These are phyloP conservation scores for Hassar affinis DNA, from an alignment of 2,113 vertebrate species.

Conservation along the genomic window DNA sequence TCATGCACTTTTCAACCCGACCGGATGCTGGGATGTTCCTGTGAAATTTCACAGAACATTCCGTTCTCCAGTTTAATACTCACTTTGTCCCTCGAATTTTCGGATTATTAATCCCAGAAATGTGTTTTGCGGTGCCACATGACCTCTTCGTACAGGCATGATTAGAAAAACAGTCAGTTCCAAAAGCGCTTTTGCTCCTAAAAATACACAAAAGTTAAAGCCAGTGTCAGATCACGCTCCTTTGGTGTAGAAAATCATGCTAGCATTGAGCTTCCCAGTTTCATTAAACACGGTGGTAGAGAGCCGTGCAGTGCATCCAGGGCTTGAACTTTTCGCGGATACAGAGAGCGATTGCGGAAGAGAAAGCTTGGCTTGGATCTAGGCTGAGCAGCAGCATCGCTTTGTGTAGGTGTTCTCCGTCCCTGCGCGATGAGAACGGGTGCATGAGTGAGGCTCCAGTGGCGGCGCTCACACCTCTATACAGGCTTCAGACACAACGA, in stretches of 20 bases:
- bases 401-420: slow-evolving; percentile 76
- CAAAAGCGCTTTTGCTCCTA: slow-evolving; percentile 57
- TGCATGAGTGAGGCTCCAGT: slow-evolving; percentile 74
- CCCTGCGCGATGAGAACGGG: slow-evolving; percentile 69
- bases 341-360: slow-evolving; percentile 64
- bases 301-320: slow-evolving; percentile 58
- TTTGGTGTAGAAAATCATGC: slow-evolving; percentile 73
- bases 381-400: slow-evolving; percentile 81
- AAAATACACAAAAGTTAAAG: slow-evolving; percentile 73
- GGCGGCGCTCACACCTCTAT: slow-evolving; percentile 69
- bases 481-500: slow-evolving; percentile 60
- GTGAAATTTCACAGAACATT: background rate
- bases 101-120: slow-evolving; percentile 98
- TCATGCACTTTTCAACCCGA: background rate
- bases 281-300: slow-evolving; percentile 56
- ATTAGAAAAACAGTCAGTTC: slow-evolving; percentile 68
- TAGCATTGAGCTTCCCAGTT: slow-evolving; percentile 65
- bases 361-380: slow-evolving; percentile 65
- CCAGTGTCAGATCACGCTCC: slow-evolving; percentile 68
- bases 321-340: slow-evolving; percentile 63
- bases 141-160: slow-evolving; percentile 99
- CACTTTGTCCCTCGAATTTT: slow-evolving; percentile 99
- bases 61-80: slow-evolving; percentile 71
- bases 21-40: background rate
- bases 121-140: slow-evolving; percentile 98